A percentile compares a stretch with the other conserved stretches of the same genome.
These are phyloP conservation scores for Tenualosa thibaudeaui DNA, from an alignment of 2,797 vertebrate genomes.

Conservation along the genomic window DNA sequence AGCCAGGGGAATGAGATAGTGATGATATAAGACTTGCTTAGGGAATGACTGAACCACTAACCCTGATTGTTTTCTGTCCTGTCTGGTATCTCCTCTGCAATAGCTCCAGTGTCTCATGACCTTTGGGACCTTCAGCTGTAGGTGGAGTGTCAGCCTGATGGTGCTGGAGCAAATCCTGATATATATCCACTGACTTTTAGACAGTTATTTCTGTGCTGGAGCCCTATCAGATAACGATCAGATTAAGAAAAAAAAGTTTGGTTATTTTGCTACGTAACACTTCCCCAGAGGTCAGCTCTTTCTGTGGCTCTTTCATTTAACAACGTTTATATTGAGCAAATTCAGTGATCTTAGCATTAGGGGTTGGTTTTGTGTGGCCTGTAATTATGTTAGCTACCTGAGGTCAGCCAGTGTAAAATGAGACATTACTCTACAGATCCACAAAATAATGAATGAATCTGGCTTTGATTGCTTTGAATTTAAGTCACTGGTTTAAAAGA, in stretches of 20 bases:
- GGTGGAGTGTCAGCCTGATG: neutral
- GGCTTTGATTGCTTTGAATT: neutral
- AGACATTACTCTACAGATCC: neutral
- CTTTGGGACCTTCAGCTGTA: conserved; percentile 9
- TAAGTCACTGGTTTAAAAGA: neutral
- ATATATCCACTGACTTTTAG: neutral
- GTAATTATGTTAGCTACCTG: neutral
- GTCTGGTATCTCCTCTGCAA: neutral
- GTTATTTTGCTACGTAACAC: neutral
- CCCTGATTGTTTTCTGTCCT: neutral
- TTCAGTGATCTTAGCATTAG: neutral
- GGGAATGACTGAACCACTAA: neutral
- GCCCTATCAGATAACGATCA: conserved; percentile 8
- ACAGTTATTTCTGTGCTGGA: neutral
- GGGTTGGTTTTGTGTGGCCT: neutral
- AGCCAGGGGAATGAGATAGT: too few relatives aligned
- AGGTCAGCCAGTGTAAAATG: neutral
- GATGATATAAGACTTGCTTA: too few relatives aligned
- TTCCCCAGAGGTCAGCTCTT: neutral
- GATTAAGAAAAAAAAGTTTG: neutral
- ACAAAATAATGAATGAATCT: neutral
- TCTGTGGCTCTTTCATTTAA: neutral
- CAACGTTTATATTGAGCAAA: neutral
- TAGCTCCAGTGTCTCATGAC: neutral
- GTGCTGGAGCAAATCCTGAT: neutral